Evolutionary conservation across 2,113 vertebrate genomes (phyloP).

Genomic region (Plotosus lineatus): DNA sequence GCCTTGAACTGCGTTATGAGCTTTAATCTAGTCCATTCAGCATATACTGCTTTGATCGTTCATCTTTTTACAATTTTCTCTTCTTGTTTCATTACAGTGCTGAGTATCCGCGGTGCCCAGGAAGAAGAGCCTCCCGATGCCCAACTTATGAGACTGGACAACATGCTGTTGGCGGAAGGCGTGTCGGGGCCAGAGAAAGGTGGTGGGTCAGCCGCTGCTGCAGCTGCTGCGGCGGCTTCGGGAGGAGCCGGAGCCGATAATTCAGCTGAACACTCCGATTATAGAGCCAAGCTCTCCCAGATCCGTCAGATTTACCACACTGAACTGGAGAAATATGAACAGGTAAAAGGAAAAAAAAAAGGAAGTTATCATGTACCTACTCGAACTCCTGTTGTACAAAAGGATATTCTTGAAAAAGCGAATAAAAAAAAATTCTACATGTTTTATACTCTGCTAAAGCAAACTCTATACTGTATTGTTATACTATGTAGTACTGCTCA

Average conservation of each 20-base stretch:
- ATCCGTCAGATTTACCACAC: conserved; percentile 99
- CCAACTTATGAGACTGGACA: conserved; percentile 97
- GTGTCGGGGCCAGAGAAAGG: conserved; percentile 94
- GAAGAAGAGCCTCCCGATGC: conserved; percentile 96
- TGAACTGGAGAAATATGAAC: conserved; percentile 98
- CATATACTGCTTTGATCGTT: conserved; percentile 50
- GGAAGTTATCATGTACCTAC: neutral
- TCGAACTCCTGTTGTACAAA: neutral
- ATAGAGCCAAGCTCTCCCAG: conserved; percentile 94
- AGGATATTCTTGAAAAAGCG: neutral
- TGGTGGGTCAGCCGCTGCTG: conserved; percentile 85
- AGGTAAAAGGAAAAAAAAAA: conserved; percentile 76
- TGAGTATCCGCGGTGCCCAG: conserved; percentile 95
- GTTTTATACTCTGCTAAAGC: too few species aligned
- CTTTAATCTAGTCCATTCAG: neutral
- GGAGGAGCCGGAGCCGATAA: conserved; percentile 87
- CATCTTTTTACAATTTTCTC: conserved; percentile 47
- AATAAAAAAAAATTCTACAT: neutral
- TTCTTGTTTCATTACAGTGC: conserved; percentile 76
- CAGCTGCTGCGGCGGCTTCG: conserved; percentile 83
- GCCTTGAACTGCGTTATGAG: neutral
- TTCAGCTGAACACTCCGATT: conserved; percentile 92
- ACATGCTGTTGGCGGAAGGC: conserved; percentile 95
- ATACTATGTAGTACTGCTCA: neutral
- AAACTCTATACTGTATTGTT: neutral